Base-by-base conservation (phyloP, 2,113 vertebrate genomes). In the Trichomycterus rosablanca region DNA sequence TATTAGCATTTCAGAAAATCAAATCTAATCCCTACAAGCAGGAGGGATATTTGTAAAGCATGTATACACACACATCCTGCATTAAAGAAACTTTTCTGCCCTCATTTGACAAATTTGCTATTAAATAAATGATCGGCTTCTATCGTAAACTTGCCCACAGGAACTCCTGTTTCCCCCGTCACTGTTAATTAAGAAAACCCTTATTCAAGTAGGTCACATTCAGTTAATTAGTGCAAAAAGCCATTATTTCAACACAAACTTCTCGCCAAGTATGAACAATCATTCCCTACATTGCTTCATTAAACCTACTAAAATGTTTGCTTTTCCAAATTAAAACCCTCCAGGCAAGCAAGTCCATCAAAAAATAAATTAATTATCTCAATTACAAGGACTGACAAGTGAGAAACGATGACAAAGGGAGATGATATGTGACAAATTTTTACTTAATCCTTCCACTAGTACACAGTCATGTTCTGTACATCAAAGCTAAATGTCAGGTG, bases 141-240 rank as follows among this genome's bases (percentile, higher is more conserved):
- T 83, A 80, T 81, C 75, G 83, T 74, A 84, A 85, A 87, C 77
- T 67, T 72, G 63, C 76, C 77, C 67, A 76, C 80, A 86, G 71
- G 66, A 66, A 68, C 84, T 83, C 77, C 72, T 61, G 54, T 70
- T 86, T 86, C 84, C 83, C 80, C 82, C 87, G 85, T 87, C 89
- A 87, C 75, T 86, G 82, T 86, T 87, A 87, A 92, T 93, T 92
- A 92, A 89, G 89, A 76, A 69, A 78, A 69, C 73, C 76, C 86
- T 93, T 89, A 89, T 86, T 93, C 88, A 92, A 84, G 84, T 89
- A 83, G 78, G 81, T 67, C 74, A 82, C 86, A 85, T 91, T 88
- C 85, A 85, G 90, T 89, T 89, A 88, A 87, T 88, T 88, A 83
- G 54, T 67, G 70, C 77, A 84, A 84, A 89, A 84, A 88, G 88